Percentiles rank a stretch among this genome's conserved stretches.
These are phyloP conservation scores for Coptotermes formosanus DNA, from an alignment of 1,140 invertebrate species.

Conservation along the genomic window DNA sequence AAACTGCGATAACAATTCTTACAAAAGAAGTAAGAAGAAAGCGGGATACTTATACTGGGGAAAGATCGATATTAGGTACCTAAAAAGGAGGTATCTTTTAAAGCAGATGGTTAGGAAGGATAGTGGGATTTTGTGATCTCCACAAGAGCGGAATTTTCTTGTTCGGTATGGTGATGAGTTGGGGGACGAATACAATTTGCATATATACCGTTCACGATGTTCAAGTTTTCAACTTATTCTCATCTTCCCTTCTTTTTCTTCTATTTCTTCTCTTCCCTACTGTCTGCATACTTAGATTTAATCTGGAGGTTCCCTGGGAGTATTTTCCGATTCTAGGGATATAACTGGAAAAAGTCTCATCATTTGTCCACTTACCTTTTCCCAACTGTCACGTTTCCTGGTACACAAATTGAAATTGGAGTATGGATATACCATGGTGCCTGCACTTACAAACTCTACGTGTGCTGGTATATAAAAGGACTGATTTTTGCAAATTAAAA, in stretches of 20 bases:
- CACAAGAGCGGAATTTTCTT: background rate
- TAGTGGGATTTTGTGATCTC: background rate
- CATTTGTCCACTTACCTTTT: background rate
- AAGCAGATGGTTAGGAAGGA: background rate
- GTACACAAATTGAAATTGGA: conserved; percentile 10
- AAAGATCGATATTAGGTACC: conserved; percentile 4
- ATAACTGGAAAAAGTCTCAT: background rate
- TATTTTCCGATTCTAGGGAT: background rate
- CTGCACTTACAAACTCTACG: background rate
- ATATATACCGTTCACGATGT: background rate
- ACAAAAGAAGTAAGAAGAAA: conserved; percentile 17
- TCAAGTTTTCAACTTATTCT: background rate
- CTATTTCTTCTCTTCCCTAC: background rate
- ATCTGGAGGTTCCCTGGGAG: background rate
- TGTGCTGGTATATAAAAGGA: background rate
- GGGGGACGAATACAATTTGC: conserved; percentile 1
- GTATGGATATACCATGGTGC: background rate
- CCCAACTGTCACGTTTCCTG: background rate
- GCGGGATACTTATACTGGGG: background rate
- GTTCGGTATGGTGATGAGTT: background rate
- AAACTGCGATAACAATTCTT: conserved; percentile 1
- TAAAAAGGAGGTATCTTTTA: conserved; percentile 17
- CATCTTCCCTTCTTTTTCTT: background rate
- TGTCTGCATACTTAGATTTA: conserved; percentile 8
- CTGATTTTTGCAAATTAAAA: background rate